Evolutionary conservation across 2,888 invertebrate species (phyloP).

Genomic region (Andrena minutula): DNA sequence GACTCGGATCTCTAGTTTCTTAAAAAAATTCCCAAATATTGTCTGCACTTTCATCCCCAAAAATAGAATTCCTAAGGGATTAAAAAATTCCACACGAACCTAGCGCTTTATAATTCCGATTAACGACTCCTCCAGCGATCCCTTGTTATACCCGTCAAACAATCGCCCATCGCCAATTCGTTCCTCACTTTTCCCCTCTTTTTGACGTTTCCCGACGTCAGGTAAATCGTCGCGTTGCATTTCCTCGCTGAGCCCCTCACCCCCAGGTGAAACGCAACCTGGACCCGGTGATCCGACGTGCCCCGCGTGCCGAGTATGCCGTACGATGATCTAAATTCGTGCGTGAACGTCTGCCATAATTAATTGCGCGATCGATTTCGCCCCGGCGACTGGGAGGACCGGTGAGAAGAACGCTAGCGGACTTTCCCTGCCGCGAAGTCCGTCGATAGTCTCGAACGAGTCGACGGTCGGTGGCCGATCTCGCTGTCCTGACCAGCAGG

Average conservation of each 20-base stretch:
- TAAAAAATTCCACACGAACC: background rate
- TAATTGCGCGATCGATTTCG: background rate
- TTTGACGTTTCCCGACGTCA: slow-evolving; percentile 35
- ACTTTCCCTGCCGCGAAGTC: slow-evolving; percentile 49
- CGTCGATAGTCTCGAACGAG: slow-evolving; percentile 68
- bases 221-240: slow-evolving; percentile 41
- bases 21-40: too few relatives aligned
- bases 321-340: slow-evolving; percentile 28
- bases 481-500: slow-evolving; percentile 56
- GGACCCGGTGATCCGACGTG: background rate
- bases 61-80: too few relatives aligned
- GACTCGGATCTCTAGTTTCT: too few relatives aligned
- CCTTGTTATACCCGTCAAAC: slow-evolving; percentile 8
- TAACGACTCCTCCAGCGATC: slow-evolving; percentile 11
- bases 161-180: slow-evolving; percentile 34
- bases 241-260: background rate
- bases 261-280: background rate
- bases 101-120: background rate
- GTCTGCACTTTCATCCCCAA: too few relatives aligned
- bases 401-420: background rate
- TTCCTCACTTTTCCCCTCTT: slow-evolving; percentile 31
- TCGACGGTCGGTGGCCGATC: slow-evolving; percentile 54
- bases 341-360: background rate
- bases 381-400: background rate
- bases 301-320: slow-evolving; percentile 14